Evolutionary conservation across 2,888 invertebrate genomes (phyloP), one percentile per base, ranked within the genome.

Genomic region (Cephalotes varians): DNA sequence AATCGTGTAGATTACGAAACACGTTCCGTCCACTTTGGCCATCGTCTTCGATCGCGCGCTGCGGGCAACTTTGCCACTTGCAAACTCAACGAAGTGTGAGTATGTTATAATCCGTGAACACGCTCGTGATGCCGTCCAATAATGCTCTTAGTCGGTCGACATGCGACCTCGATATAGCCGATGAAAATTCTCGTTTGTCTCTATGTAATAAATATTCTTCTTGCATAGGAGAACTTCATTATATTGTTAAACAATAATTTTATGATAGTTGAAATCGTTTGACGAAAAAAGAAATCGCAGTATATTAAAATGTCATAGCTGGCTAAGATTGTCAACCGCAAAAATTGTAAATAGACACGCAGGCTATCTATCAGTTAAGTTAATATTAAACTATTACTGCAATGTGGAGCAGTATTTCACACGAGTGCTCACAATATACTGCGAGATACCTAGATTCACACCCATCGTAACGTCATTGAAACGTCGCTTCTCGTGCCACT

Each of bases 21-120:
- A 54, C 44, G 76, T 72, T 71, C 34, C 49, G 76, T 76, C 76
- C 76, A 76, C 76, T 76, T 54, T 6, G 21, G 49, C 51, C 51
- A 54, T 67, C 67, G 76, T 76, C 76, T 76, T 67, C 69, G 51
- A 69, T 28, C 69, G 28, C 40, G 28, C 49, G 74, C 74, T 67
- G 74, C 74, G 28, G 51, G 69, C 67, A 76, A 76, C 76, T 76
- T 76, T 1, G 76, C 51, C 40, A 67, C 67, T 76, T 76, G 76
- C 69, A n/a, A 76, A 76, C 69, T 67, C 76, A 37, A n/a, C 28
- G 37, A 76, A 25, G 51, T 67, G 67, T 40, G 28, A 76, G 40
- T 21, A 76, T 37, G 69, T 76, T 76, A 76, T 76, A 67, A 67
- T n/a, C 40, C 51, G 40, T 76, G 51, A 67, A 76, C 21, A 65